phyloP scores from a whole-genome alignment of 1,140 invertebrate species.

The Pachypsylla venusta region DNA sequence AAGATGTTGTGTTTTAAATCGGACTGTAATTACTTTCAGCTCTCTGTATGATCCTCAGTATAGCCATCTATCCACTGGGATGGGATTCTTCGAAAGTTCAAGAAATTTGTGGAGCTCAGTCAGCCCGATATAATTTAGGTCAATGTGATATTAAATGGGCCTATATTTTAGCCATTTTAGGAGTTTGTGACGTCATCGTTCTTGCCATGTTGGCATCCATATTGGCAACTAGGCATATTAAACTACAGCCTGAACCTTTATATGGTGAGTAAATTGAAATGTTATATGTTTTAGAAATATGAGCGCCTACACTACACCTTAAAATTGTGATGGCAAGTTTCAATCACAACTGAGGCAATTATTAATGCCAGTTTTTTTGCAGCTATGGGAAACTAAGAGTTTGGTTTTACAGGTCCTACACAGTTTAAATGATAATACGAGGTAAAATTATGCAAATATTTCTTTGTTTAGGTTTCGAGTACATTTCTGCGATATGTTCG shows the following conservation, averaged over 20 bases:
- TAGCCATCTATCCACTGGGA: conserved; percentile 80
- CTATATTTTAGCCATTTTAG: conserved; percentile 82
- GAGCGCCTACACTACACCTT: no score
- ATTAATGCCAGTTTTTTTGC: no score
- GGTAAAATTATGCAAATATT: no score
- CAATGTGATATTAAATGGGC: conserved; percentile 88
- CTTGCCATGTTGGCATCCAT: conserved; percentile 85
- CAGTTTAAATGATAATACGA: no score
- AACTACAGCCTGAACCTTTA: conserved; percentile 63
- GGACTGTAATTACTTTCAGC: conserved; percentile 48
- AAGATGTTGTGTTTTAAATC: no score
- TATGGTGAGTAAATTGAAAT: conserved; percentile 33
- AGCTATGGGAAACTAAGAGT: no score
- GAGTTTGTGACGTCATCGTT: conserved; percentile 77
- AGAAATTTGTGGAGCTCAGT: conserved; percentile 68
- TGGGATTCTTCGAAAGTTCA: conserved; percentile 73
- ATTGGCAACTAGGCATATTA: conserved; percentile 72
- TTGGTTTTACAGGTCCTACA: no score
- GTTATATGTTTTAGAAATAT: no score
- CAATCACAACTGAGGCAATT: no score
- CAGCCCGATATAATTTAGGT: conserved; percentile 56
- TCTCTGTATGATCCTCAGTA: conserved; percentile 62
- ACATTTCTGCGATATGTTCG: no score
- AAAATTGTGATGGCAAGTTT: no score
- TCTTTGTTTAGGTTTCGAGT: no score